Base-by-base conservation (phyloP, 2,113 vertebrate species). In the Spea bombifrons region DNA sequence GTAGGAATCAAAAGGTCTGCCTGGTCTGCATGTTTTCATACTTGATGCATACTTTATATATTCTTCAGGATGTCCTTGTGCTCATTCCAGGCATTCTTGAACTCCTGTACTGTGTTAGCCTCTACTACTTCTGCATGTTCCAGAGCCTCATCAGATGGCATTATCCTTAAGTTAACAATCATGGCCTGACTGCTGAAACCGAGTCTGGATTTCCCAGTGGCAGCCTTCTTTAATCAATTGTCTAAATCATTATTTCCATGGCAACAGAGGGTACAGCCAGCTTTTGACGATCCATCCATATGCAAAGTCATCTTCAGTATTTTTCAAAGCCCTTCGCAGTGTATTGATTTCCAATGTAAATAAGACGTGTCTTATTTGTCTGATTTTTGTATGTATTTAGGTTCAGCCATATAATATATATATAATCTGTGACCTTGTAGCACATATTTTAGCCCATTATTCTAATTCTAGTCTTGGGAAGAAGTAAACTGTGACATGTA, bases 231-330 rank as follows among this genome's bases (percentile, higher is more conserved):
- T 74, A 73, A 73, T 80, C 78, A 74, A 68, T 80, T 73, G 65
- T 47, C 7, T 44, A 17, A 47, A 80, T 80, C 78, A 69, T 80
- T 80, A 80, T 80, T 80, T 57, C 78, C 66, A 74, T 80, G 78
- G 78, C 46, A 65, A 74, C 78, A 73, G 45, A 17, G 55, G 30
- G 61, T 80, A 65, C 68, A 74, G 68, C 74, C 73, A 74, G 71
- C 61, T 53, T 59, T 47, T 66, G 64, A 80, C 73, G 63, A 74
- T 71, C 69, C 50, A 80, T 80, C 59, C 50, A 65, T 65, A 74
- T 74, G 66, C 71, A 68, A 57, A 80, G 78, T 68, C 78, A 74
- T 74, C 71, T 74, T 15, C 44, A 72, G 10, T 74, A 74, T 61
- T 68, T 68, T 68, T 53, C 64, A 13, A 16, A 65, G 47, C 45